Percentiles rank a stretch among this genome's conserved stretches.
These are phyloP conservation scores for Ricordea florida DNA, from an alignment of 92 coral and sea anemone genomes.

Conservation along the genomic window DNA sequence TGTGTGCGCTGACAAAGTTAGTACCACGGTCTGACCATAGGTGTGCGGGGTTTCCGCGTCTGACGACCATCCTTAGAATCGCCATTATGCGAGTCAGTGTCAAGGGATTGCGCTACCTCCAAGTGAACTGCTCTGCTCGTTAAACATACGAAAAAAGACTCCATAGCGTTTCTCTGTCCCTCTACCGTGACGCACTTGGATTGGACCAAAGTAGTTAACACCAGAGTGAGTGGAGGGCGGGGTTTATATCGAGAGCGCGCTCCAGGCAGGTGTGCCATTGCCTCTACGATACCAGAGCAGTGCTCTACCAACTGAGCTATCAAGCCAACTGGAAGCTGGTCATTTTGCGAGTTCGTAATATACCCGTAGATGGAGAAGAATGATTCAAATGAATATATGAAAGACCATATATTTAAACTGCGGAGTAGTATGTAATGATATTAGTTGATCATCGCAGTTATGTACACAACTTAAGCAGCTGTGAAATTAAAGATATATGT, in stretches of 20 bases:
- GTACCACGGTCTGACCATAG: neutral
- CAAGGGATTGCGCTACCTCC: conserved; percentile 32
- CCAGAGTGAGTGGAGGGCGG: neutral
- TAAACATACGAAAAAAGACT: conserved; percentile 31
- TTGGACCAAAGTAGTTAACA: neutral
- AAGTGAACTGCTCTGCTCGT: conserved; percentile 51
- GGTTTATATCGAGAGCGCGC: no score
- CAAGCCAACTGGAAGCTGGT: no score
- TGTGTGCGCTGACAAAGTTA: neutral
- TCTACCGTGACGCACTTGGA: neutral
- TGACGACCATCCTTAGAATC: conserved; percentile 26
- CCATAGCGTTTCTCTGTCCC: conserved; percentile 28
- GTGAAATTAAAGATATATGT: neutral
- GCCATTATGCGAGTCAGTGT: conserved; percentile 58
- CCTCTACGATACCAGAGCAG: no score
- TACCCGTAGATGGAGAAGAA: no score
- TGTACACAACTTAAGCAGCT: no score
- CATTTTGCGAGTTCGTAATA: no score
- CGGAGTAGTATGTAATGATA: no score
- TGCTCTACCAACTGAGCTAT: no score
- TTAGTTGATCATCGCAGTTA: no score
- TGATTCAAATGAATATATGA: no score
- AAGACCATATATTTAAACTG: no score
- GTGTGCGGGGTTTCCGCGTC: conserved; percentile 33
- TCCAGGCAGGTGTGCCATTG: no score